Percentiles rank a stretch among this genome's conserved stretches.
Evolutionary conservation across 1,140 invertebrate species (phyloP).

Genomic region (Drosophila ficusphila): DNA sequence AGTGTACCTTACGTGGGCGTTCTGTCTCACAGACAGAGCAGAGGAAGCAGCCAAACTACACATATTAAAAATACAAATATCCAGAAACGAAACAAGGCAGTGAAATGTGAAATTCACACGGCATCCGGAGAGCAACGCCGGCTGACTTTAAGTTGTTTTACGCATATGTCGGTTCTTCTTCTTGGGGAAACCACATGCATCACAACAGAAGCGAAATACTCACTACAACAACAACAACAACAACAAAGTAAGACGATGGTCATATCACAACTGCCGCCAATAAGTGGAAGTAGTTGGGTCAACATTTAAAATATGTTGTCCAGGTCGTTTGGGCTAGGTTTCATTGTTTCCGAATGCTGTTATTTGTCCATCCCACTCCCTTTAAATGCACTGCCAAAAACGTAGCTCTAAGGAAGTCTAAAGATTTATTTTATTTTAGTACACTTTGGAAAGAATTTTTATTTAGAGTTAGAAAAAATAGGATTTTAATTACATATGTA

Average conservation of each 20-base stretch:
- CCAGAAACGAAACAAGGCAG: constrained; percentile 37
- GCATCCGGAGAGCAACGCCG: constrained; percentile 21
- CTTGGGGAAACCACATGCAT: constrained; percentile 41
- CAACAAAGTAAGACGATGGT: constrained; percentile 23
- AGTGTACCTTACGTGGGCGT: constrained; percentile 61
- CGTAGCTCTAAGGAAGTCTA: too few relatives aligned
- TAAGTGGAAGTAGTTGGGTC: constrained; percentile 73
- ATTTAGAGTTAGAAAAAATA: too few relatives aligned
- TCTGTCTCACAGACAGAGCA: constrained; percentile 49
- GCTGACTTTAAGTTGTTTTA: constrained; percentile 8
- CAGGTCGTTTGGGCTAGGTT: constrained; percentile 7
- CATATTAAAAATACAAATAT: constrained; percentile 31
- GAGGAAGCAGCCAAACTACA: constrained; percentile 51
- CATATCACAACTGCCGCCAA: constrained; percentile 76
- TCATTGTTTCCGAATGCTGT: constrained; percentile 51
- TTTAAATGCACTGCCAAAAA: neutral
- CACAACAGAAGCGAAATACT: constrained; percentile 31
- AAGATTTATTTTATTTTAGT: too few relatives aligned
- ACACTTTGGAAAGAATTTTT: too few relatives aligned
- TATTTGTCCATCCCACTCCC: constrained; percentile 7
- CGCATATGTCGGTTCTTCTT: constrained; percentile 17
- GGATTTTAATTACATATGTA: too few relatives aligned
- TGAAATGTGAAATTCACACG: constrained; percentile 70
- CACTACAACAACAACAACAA: constrained; percentile 45
- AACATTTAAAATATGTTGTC: constrained; percentile 32